Conservation (phyloP, 2,888 invertebrate genomes). For the Emmelina monodactyla region DNA sequence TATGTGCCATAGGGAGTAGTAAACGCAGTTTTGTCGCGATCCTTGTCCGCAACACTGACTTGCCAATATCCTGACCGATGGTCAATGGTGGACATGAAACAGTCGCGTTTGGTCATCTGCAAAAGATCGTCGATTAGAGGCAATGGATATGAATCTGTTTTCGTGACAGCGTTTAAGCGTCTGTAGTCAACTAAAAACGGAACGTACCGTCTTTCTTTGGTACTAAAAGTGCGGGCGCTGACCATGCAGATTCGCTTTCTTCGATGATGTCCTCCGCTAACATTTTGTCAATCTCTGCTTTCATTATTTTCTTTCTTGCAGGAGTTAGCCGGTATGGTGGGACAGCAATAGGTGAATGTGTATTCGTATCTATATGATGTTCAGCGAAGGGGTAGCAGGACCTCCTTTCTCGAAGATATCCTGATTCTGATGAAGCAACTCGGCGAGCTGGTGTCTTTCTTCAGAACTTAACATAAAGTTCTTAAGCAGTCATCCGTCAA, state of each 20-base stretch:
- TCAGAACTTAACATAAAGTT: too few relatives aligned
- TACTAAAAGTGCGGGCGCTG: conserved; percentile 5
- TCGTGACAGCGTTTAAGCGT: conserved; percentile 2
- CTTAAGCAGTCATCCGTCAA: too few relatives aligned
- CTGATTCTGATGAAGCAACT: too few relatives aligned
- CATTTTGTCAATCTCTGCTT: conserved; percentile 6
- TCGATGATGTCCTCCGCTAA: conserved; percentile 19
- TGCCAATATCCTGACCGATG: conserved; percentile 30
- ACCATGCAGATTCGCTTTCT: conserved; percentile 22
- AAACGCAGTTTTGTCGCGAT: conserved; percentile 21
- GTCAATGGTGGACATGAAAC: conserved; percentile 24
- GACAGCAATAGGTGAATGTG: too few relatives aligned
- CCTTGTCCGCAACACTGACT: conserved; percentile 15
- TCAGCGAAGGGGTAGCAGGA: too few relatives aligned
- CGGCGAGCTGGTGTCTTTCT: too few relatives aligned
- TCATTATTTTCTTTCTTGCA: too few relatives aligned
- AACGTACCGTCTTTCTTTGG: neutral
- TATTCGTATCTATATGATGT: too few relatives aligned
- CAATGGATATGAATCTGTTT: conserved; percentile 1
- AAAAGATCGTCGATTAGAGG: conserved; percentile 28
- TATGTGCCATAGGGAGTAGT: conserved; percentile 21
- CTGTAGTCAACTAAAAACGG: conserved; percentile 4
- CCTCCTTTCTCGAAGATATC: too few relatives aligned
- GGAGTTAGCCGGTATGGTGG: too few relatives aligned
- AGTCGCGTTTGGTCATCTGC: conserved; percentile 16